Conservation (phyloP, 2,888 invertebrate genomes). For the Holacanthella duospinosa region DNA sequence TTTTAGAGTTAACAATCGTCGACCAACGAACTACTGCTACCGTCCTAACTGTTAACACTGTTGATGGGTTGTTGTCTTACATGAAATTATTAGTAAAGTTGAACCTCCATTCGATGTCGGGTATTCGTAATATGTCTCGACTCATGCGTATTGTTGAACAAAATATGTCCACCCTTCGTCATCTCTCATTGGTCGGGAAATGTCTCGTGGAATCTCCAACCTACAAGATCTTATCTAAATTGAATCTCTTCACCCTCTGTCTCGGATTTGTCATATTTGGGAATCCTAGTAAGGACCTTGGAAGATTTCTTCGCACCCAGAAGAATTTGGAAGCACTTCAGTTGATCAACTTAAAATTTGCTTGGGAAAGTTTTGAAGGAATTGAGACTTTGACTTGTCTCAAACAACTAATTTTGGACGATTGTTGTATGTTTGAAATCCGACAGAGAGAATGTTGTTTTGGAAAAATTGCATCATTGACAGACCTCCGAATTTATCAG, state of each 20-base stretch:
- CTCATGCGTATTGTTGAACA: too few species aligned
- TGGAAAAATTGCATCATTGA: background rate
- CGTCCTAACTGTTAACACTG: too few species aligned
- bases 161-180: too few species aligned
- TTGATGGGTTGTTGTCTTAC: too few species aligned
- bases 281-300: background rate
- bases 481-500: background rate
- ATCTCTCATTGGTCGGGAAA: background rate
- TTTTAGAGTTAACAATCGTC: too few species aligned
- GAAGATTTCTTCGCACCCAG: background rate
- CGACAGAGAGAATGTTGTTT: background rate
- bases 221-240: background rate
- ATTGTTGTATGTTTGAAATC: background rate
- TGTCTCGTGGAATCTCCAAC: background rate
- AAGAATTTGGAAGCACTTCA: background rate
- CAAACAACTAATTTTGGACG: background rate
- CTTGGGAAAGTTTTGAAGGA: background rate
- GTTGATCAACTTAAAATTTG: background rate
- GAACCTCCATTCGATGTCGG: too few species aligned
- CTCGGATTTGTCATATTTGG: background rate
- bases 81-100: too few species aligned
- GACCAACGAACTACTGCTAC: too few species aligned
- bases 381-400: background rate
- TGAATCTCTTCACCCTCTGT: background rate
- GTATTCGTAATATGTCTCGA: too few species aligned